Evolutionary conservation across 2,888 invertebrate species (phyloP), one percentile per base, ranked within the genome.

Genomic region (Caenorhabditis panamensis): DNA sequence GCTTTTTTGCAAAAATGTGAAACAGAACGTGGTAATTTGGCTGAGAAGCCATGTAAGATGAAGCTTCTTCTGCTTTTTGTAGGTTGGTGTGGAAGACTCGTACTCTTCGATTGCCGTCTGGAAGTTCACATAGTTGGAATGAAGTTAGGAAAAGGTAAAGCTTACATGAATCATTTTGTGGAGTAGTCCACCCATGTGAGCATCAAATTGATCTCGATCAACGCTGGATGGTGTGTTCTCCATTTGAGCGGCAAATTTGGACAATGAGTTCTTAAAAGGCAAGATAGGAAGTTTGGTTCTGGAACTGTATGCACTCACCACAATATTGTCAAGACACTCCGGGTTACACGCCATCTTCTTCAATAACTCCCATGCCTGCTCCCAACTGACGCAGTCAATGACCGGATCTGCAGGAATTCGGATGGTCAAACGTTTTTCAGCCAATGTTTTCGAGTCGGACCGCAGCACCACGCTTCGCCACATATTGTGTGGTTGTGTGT

Each of bases 311-410:
- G n/a, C 26, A 44, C 82, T 67, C 36, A 92, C 91, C 78, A 93
- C 91, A 69, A 93, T 91, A 41, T 92, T 91, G n/a, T 92, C 92
- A 41, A 93, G 90, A 86, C 93, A 93, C 90, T 93, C 93, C 54
- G 92, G 92, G 88, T 93, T 93, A 71, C 91, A 89, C 8, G 93
- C 93, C 92, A 93, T 92, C 84, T 93, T 92, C 84, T 92, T 92
- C 71, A 94, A 91, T 11, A 93, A 92, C 72, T 92, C 91, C 85
- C 94, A 91, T 16, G 93, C 93, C 59, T 92, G 91, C 86, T 93
- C 93, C 56, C 92, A 89, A 54, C 85, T 85, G 56, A 87, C 86
- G 63, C 84, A 83, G 56, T 87, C 87, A 62, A 86, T 84, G 49
- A 84, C 84, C 44, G 86, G 82, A 80, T 85, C 86, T 84, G 73